These are phyloP conservation scores for Amphilophus citrinellus DNA, from an alignment of 2,113 vertebrate species.

Conservation along the genomic window DNA sequence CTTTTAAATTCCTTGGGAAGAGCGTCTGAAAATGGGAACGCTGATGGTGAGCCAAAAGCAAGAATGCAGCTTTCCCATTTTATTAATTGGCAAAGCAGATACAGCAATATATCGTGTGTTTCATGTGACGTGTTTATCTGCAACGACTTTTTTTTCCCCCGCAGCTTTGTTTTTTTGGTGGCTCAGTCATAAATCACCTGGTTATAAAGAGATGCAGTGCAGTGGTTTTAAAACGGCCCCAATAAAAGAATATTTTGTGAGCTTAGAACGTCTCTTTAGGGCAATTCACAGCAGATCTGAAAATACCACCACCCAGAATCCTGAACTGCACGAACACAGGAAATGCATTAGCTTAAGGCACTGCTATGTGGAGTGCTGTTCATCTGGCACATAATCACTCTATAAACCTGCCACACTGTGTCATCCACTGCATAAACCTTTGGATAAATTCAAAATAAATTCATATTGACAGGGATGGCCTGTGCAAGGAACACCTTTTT, in stretches of 20 bases:
- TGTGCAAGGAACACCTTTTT: background rate
- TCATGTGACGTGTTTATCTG: slow-evolving; percentile 18
- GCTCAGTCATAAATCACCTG: slow-evolving; percentile 52
- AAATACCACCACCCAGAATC: slow-evolving; percentile 58
- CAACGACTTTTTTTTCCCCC: slow-evolving; percentile 38
- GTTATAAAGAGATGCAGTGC: slow-evolving; percentile 47
- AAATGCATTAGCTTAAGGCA: slow-evolving; percentile 56
- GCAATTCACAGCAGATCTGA: slow-evolving; percentile 45
- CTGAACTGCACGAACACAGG: slow-evolving; percentile 35
- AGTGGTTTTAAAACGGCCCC: slow-evolving; percentile 38
- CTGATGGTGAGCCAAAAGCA: background rate
- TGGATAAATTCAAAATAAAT: slow-evolving; percentile 20
- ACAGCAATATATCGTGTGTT: slow-evolving; percentile 2
- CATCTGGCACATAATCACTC: slow-evolving; percentile 24
- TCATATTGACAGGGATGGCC: background rate
- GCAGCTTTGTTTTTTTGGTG: slow-evolving; percentile 38
- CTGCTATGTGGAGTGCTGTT: slow-evolving; percentile 26
- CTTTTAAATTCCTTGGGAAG: slow-evolving; percentile 12
- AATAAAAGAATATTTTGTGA: slow-evolving; percentile 51
- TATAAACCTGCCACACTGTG: background rate
- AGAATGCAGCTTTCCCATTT: background rate
- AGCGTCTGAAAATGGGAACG: background rate
- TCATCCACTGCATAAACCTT: slow-evolving; percentile 13
- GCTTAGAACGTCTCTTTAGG: slow-evolving; percentile 53
- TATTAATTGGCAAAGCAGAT: slow-evolving; percentile 17